These are phyloP conservation scores for Euphydryas editha DNA, from an alignment of 2,888 invertebrate genomes.

Conservation along the genomic window DNA sequence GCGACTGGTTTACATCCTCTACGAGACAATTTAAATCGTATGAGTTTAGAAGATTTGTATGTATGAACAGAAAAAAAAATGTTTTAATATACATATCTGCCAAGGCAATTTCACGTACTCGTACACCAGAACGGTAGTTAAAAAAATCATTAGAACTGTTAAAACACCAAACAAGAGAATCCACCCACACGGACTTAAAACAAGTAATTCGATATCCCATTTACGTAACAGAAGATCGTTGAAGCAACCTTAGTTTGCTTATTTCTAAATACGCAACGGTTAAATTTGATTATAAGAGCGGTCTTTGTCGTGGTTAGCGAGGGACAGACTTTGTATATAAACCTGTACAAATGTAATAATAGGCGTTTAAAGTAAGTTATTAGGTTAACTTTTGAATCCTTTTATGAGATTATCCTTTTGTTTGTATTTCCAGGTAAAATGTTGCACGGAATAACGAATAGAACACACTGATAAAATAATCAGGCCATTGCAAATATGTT, in stretches of 20 bases:
- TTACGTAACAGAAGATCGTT: slow-evolving; percentile 1
- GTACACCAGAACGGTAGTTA: background rate
- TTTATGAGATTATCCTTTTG: background rate
- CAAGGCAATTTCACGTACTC: background rate
- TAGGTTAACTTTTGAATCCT: background rate
- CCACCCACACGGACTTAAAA: slow-evolving; percentile 1
- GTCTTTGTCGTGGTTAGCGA: background rate
- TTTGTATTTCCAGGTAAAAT: background rate
- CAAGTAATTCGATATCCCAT: slow-evolving; percentile 8
- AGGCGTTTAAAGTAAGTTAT: background rate
- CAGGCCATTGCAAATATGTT: no score
- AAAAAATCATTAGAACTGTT: background rate
- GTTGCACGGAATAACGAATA: background rate
- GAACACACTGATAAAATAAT: background rate
- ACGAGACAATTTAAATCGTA: no score
- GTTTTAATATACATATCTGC: no score
- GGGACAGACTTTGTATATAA: background rate
- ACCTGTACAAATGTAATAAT: background rate
- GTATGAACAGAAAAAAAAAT: no score
- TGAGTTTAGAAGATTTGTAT: no score
- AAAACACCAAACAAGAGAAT: background rate
- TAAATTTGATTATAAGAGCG: slow-evolving; percentile 13
- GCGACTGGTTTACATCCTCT: no score
- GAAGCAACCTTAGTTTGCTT: slow-evolving; percentile 1
- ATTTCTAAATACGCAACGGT: slow-evolving; percentile 9